phyloP scores from a whole-genome alignment of 2,797 vertebrate species.

The Anabas testudineus region DNA sequence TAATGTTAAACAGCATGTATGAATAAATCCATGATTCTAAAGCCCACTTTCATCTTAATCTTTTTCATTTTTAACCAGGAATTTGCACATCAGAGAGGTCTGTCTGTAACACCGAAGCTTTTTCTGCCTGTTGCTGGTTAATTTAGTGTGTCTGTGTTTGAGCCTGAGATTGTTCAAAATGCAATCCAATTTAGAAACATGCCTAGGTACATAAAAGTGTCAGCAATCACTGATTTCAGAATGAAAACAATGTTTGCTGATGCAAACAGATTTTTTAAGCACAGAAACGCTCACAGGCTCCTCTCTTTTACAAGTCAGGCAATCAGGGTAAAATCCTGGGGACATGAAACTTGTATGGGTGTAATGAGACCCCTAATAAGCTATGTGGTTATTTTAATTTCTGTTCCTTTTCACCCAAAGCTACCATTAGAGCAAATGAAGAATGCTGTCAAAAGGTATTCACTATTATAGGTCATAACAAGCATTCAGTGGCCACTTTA shows the following conservation, averaged over 20 bases:
- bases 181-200: conserved; percentile 30
- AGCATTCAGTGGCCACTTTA: too few species aligned
- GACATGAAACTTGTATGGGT: background rate
- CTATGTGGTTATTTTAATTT: background rate
- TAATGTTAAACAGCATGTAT: background rate
- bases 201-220: conserved; percentile 31
- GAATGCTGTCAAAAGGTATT: background rate
- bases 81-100: conserved; percentile 15
- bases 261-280: conserved; percentile 1
- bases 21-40: background rate
- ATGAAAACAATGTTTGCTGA: conserved; percentile 53
- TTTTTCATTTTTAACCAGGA: conserved; percentile 8
- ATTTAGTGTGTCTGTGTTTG: conserved; percentile 8
- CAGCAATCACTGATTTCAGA: conserved; percentile 37
- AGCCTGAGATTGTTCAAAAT: conserved; percentile 44
- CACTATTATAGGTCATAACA: background rate
- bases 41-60: background rate
- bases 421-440: background rate
- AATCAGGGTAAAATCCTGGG: background rate
- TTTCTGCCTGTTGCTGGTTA: conserved; percentile 5
- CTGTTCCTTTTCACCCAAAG: background rate
- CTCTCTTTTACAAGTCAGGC: background rate
- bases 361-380: background rate
- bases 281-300: conserved; percentile 10
- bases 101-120: conserved; percentile 2